phyloP scores from a whole-genome alignment of 2,113 vertebrate genomes.

The Pycnonotus jocosus region DNA sequence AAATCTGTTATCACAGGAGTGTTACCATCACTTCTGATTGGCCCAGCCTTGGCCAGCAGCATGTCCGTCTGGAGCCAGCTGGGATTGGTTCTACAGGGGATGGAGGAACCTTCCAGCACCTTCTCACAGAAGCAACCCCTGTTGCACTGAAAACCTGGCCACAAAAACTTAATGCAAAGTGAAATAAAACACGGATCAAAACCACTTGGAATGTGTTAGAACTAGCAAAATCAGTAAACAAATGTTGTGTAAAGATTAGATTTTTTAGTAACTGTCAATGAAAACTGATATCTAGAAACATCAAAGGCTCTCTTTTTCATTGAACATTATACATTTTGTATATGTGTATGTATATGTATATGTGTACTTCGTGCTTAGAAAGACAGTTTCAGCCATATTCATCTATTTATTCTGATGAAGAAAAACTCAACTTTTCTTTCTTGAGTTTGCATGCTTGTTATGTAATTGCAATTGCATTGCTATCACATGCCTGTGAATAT shows the following conservation, averaged over 20 bases:
- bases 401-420: not conserved
- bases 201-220: not conserved
- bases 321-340: not conserved
- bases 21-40: not conserved
- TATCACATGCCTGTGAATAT: not conserved
- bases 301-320: not conserved
- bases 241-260: not conserved
- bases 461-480: not conserved
- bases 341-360: too few relatives aligned
- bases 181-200: not conserved
- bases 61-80: accelerated
- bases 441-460: not conserved
- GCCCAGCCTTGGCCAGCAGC: not conserved
- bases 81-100: not conserved
- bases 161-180: not conserved
- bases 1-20: too few relatives aligned
- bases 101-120: not conserved
- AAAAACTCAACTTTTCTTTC: not conserved
- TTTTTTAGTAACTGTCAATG: not conserved
- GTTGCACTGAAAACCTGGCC: not conserved
- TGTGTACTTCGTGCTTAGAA: not conserved
- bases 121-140: not conserved
- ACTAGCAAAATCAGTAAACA: not conserved
- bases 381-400: not conserved
- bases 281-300: not conserved